phyloP scores from a whole-genome alignment of 1,140 invertebrate species.

The Diorhabda sublineata region DNA sequence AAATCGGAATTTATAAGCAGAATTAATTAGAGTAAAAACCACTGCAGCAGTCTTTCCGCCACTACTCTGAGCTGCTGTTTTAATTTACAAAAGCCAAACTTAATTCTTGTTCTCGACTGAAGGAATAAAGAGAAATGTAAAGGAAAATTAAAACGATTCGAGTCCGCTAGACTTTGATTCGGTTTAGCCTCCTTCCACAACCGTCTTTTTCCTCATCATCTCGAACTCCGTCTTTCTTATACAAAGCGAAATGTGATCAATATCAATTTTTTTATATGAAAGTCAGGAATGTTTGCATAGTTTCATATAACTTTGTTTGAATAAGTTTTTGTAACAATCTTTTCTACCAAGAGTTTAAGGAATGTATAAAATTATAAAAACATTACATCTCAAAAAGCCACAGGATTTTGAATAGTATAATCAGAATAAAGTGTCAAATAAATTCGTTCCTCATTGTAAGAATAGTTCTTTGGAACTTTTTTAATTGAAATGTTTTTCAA shows the following conservation, averaged over 20 bases:
- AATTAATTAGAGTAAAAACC: constrained; percentile 53
- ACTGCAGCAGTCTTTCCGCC: constrained; percentile 43
- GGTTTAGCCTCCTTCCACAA: constrained; percentile 42
- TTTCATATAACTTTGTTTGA: no score
- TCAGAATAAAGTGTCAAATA: no score
- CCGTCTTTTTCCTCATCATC: constrained; percentile 30
- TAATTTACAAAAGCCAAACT: constrained; percentile 54
- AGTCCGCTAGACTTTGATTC: constrained; percentile 46
- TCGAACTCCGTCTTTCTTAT: background rate
- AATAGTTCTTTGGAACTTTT: no score
- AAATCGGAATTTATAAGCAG: constrained; percentile 53
- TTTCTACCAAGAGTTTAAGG: no score
- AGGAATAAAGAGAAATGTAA: constrained; percentile 51
- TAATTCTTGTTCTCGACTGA: constrained; percentile 50
- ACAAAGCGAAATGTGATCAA: background rate
- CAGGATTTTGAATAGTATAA: no score
- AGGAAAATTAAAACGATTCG: constrained; percentile 52
- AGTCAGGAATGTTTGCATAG: no score
- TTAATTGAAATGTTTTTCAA: no score
- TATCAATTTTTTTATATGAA: no score
- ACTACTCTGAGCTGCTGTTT: constrained; percentile 46
- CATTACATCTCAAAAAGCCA: no score
- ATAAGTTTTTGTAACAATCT: no score
- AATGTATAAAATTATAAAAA: no score
- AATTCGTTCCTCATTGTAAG: no score